A percentile compares a stretch with the other conserved stretches of the same genome.
phyloP scores from a whole-genome alignment of 2,113 vertebrate genomes.

The Paratilapia polleni region DNA sequence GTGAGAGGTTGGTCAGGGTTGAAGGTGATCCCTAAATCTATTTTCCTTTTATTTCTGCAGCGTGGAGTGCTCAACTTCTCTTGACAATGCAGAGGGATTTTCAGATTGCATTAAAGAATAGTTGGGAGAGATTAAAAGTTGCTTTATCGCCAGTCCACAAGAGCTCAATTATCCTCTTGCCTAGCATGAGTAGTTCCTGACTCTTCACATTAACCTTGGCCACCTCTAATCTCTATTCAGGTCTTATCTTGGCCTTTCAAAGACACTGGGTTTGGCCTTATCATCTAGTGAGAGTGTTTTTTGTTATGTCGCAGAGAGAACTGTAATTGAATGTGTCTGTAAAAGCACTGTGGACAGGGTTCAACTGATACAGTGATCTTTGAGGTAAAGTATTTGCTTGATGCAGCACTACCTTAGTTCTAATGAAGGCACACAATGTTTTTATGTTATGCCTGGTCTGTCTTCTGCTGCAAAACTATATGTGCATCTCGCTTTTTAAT shows the following conservation, averaged over 20 bases:
- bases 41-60: slow-evolving; percentile 13
- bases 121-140: slow-evolving; percentile 57
- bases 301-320: slow-evolving; percentile 31
- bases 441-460: neutral
- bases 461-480: neutral
- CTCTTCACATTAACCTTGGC: slow-evolving; percentile 64
- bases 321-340: slow-evolving; percentile 45
- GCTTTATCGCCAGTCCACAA: slow-evolving; percentile 46
- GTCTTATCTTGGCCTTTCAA: slow-evolving; percentile 60
- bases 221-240: slow-evolving; percentile 50
- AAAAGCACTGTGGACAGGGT: neutral
- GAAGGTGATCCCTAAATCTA: slow-evolving; percentile 29
- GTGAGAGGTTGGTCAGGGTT: slow-evolving; percentile 7
- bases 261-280: slow-evolving; percentile 47
- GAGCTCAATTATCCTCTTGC: slow-evolving; percentile 58
- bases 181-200: slow-evolving; percentile 32
- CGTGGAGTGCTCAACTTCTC: slow-evolving; percentile 13
- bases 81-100: slow-evolving; percentile 37
- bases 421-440: neutral
- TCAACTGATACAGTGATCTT: slow-evolving; percentile 4
- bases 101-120: slow-evolving; percentile 32
- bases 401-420: neutral
- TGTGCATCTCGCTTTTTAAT: neutral
- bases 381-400: slow-evolving; percentile 19
- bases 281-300: slow-evolving; percentile 12